phyloP scores from a whole-genome alignment of 2,113 vertebrate genomes.

The Poicephalus meyeri region DNA sequence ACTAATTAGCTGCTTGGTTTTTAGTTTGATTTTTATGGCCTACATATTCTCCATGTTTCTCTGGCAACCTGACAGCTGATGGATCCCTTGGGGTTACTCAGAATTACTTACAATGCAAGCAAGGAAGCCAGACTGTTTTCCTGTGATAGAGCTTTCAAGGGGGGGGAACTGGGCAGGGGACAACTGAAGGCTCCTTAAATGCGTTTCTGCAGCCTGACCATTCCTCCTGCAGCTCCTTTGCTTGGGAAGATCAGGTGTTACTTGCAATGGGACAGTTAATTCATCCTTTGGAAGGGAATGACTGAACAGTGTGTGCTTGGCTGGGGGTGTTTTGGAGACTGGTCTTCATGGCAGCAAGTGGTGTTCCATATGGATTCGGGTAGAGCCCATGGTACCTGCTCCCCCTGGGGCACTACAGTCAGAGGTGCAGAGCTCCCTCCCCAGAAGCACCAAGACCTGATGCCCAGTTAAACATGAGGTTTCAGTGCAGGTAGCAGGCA shows the following conservation, averaged over 20 bases:
- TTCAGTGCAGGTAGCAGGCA: neutral
- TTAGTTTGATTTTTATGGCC: slow-evolving; percentile 82
- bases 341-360: neutral
- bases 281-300: neutral
- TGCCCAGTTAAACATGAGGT: neutral
- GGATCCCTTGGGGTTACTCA: slow-evolving; percentile 74
- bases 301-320: neutral
- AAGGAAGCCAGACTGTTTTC: slow-evolving; percentile 60
- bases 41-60: slow-evolving; percentile 81
- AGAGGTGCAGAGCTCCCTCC: neutral
- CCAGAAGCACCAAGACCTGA: neutral
- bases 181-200: slow-evolving; percentile 42
- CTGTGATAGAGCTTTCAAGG: neutral
- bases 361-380: neutral
- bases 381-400: neutral
- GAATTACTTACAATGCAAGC: slow-evolving; percentile 74
- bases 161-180: slow-evolving; percentile 1
- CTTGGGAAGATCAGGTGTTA: neutral
- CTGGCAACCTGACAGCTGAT: slow-evolving; percentile 81
- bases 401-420: neutral
- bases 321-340: neutral
- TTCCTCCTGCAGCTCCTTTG: neutral
- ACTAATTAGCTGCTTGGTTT: slow-evolving; percentile 76
- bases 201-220: slow-evolving; percentile 21
- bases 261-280: neutral